phyloP scores from a whole-genome alignment of 1,140 invertebrate species.

The Penaeus vannamei region DNA sequence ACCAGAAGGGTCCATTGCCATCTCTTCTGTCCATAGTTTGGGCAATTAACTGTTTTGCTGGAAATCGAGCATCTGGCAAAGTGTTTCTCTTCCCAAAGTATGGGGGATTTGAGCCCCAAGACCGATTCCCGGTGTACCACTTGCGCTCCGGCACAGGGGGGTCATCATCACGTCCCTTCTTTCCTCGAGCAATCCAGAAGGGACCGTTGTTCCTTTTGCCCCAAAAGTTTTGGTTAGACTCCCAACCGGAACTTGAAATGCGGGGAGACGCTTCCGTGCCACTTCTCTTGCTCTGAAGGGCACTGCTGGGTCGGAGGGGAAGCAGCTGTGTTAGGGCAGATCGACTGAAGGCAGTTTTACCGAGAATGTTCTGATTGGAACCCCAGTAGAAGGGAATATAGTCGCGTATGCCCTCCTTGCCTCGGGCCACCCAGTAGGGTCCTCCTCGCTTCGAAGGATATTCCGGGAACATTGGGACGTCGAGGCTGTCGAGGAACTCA shows the following conservation, averaged over 20 bases:
- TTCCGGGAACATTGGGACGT: background rate
- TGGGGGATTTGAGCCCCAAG: too few relatives aligned
- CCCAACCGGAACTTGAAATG: constrained; percentile 38
- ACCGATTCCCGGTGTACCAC: too few relatives aligned
- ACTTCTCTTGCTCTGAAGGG: background rate
- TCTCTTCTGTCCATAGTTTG: too few relatives aligned
- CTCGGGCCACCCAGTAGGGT: constrained; percentile 29
- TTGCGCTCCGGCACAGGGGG: background rate
- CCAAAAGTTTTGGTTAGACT: constrained; percentile 51
- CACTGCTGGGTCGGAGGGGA: background rate
- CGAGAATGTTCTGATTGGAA: constrained; percentile 44
- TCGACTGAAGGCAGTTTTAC: constrained; percentile 25
- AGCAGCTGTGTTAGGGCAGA: background rate
- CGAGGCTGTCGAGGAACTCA: background rate
- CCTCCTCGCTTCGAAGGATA: background rate
- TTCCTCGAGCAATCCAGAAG: constrained; percentile 40
- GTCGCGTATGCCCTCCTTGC: constrained; percentile 35
- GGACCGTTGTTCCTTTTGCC: constrained; percentile 45
- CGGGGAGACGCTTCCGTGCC: background rate
- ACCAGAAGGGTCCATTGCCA: too few relatives aligned
- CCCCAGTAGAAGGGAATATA: constrained; percentile 51
- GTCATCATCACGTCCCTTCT: background rate
- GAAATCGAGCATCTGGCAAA: too few relatives aligned
- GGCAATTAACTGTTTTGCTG: too few relatives aligned
- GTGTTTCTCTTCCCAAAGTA: too few relatives aligned